Base-by-base conservation (phyloP, 2,888 invertebrate species). In the Bruchidius siliquastri region DNA sequence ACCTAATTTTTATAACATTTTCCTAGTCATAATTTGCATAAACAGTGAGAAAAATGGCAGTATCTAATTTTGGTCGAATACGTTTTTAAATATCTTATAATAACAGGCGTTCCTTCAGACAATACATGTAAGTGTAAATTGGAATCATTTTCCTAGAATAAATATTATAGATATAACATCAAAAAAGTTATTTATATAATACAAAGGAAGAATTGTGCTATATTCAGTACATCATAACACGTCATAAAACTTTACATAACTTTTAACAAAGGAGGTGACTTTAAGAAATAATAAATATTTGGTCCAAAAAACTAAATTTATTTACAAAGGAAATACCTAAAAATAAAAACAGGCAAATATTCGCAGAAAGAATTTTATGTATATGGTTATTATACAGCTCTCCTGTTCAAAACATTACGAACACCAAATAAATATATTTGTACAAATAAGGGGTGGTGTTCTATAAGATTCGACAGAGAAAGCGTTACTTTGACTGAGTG, bases 311-410 rank as follows among this genome's bases (percentile, higher is more conserved):
- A 76, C 72, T 74, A 73, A 74, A 75, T 76, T 75, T 80, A 81
- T 79, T 70, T 77, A 80, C 79, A 79, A 74, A 76, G 22, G 22
- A 21, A 68, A 68, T 68, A 22, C 21, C 68, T 68, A n/a, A 68
- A 80, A 78, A 76, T 77, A 75, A 79, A 77, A 77, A 80, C 76
- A 76, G 78, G 77, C 77, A 78, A 78, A 79, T 78, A 79, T 78
- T 79, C 78, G 78, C 80, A 79, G 79, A 81, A 81, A 49, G 3
- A 68, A 78, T 78, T 81, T 81, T 85, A 85, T 85, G 80, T 85
- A 85, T 85, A 86, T 85, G 85, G 86, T 86, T 86, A 86, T 86
- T 83, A 83, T 85, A 86, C 86, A 86, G 73, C 78, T 78, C 73
- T 68, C 22, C 67, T 26, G 73, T 72, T 76, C 73, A 75, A 76